These are phyloP conservation scores for Aphyosemion australe DNA, from an alignment of 2,113 vertebrate genomes.

Conservation along the genomic window DNA sequence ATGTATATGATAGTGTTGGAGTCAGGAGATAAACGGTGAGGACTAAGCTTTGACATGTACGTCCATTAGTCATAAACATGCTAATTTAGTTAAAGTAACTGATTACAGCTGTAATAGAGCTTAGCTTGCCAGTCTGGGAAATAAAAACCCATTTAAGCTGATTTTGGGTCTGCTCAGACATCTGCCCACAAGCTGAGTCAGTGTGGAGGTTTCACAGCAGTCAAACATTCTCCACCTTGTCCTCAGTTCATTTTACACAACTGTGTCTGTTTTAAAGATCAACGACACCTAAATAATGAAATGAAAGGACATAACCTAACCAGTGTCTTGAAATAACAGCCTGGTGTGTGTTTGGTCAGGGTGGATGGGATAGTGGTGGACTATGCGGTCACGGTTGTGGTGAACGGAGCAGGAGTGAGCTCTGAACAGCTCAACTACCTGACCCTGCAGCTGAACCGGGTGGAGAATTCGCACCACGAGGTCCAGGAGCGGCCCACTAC, in stretches of 20 bases:
- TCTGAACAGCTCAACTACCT: constrained; percentile 87
- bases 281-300: neutral
- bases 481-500: constrained; percentile 81
- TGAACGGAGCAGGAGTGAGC: constrained; percentile 80
- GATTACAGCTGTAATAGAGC: neutral
- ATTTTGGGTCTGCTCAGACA: constrained; percentile 43
- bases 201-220: constrained; percentile 55
- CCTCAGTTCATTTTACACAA: too few relatives aligned
- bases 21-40: too few relatives aligned
- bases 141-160: neutral
- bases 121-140: constrained; percentile 18
- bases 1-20: too few relatives aligned
- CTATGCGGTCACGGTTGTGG: constrained; percentile 86
- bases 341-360: constrained; percentile 42
- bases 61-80: neutral
- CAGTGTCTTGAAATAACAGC: neutral
- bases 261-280: constrained; percentile 4
- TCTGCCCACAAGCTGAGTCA: constrained; percentile 65
- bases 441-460: constrained; percentile 88
- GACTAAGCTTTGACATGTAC: too few relatives aligned
- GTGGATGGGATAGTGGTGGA: constrained; percentile 81
- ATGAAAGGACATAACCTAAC: too few relatives aligned
- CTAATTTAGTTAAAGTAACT: too few relatives aligned
- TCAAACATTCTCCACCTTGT: constrained; percentile 47
- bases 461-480: constrained; percentile 84